Percentiles rank a stretch among this genome's conserved stretches.
Conservation (phyloP, 2,797 vertebrate genomes). For the Coluber constrictor region DNA sequence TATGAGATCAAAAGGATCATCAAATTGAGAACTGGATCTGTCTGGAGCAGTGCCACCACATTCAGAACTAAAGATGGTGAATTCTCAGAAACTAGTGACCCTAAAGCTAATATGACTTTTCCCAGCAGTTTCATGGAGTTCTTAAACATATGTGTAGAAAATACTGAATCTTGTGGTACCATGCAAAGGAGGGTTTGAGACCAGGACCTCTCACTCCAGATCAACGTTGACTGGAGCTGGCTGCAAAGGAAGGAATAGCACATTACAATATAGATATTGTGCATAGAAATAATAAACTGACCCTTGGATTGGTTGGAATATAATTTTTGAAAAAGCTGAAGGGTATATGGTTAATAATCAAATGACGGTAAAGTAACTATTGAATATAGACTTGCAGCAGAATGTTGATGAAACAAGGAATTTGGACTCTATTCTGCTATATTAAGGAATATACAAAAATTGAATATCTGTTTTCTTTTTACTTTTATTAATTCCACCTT, state of each 20-base stretch:
- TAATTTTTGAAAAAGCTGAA: not conserved
- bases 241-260: not conserved
- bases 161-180: not conserved
- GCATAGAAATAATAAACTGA: conserved; percentile 98
- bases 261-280: conserved; percentile 86
- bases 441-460: not conserved
- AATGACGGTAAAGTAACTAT: not conserved
- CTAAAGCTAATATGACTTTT: not conserved
- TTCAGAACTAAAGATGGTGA: not conserved
- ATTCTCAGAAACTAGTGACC: not conserved
- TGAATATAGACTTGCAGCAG: not conserved
- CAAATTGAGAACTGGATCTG: not conserved
- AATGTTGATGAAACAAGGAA: not conserved
- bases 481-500: not conserved
- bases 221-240: not conserved
- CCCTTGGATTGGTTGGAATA: conserved; percentile 98
- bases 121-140: not conserved
- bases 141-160: not conserved
- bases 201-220: not conserved
- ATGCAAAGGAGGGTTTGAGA: not conserved
- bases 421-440: not conserved
- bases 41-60: not conserved
- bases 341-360: not conserved
- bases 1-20: not conserved
- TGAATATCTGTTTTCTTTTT: not conserved